phyloP scores from a whole-genome alignment of 1,140 invertebrate genomes.

The Gryllus bimaculatus region DNA sequence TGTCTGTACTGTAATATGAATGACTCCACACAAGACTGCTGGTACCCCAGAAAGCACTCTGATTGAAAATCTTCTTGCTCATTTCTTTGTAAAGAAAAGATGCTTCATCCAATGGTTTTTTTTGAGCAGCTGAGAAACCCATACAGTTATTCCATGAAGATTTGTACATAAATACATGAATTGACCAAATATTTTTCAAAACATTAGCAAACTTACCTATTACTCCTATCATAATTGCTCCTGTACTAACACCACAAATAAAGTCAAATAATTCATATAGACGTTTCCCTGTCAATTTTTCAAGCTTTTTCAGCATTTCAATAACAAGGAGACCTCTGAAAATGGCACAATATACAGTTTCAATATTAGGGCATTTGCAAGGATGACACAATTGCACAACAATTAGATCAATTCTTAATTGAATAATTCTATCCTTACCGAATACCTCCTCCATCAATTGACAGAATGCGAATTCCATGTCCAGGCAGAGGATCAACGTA shows the following conservation, averaged over 20 bases:
- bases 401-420: background rate
- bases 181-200: background rate
- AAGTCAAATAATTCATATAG: conserved; percentile 75
- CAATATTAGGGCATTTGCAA: background rate
- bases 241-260: conserved; percentile 86
- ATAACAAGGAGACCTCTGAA: conserved; percentile 67
- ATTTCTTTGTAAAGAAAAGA: conserved; percentile 57
- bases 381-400: background rate
- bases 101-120: conserved; percentile 49
- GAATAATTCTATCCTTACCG: conserved; percentile 33
- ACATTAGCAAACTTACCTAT: conserved; percentile 39
- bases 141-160: background rate
- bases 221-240: conserved; percentile 61
- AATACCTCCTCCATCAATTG: conserved; percentile 85
- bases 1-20: conserved; percentile 79
- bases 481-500: conserved; percentile 57
- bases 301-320: conserved; percentile 67
- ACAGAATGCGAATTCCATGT: conserved; percentile 68
- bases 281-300: conserved; percentile 55
- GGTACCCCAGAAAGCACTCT: conserved; percentile 60
- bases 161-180: too few species aligned
- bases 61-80: conserved; percentile 60
- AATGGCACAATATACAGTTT: conserved; percentile 24
- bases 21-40: conserved; percentile 74
- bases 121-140: conserved; percentile 41